These are phyloP conservation scores for Balaeniceps rex DNA, from an alignment of 2,113 vertebrate species.

Conservation along the genomic window DNA sequence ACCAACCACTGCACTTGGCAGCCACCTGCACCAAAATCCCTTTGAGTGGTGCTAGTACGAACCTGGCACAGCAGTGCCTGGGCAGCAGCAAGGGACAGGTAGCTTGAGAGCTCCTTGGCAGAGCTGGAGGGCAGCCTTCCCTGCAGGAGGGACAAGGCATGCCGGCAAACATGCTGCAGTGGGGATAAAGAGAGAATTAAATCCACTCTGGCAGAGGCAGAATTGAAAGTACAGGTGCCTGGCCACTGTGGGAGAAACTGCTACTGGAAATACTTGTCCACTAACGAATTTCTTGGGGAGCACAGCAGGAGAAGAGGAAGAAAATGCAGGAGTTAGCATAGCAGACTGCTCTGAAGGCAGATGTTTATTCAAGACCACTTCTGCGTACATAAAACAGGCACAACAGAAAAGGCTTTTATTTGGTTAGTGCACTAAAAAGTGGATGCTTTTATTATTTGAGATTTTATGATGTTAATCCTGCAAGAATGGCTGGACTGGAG, in stretches of 20 bases:
- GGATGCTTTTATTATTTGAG: not conserved
- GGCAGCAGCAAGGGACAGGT: not conserved
- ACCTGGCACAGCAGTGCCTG: rapidly evolving
- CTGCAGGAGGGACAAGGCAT: not conserved
- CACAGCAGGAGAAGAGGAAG: not conserved
- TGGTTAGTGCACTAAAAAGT: not conserved
- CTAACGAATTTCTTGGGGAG: not conserved
- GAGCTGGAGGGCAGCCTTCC: not conserved
- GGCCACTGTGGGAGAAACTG: not conserved
- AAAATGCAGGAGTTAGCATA: not conserved
- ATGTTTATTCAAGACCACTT: not conserved
- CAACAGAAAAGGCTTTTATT: not conserved
- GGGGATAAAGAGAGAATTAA: not conserved
- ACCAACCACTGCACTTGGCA: not conserved
- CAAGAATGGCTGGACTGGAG: not conserved
- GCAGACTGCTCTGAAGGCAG: not conserved
- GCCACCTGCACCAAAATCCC: not conserved
- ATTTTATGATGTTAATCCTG: slow-evolving; percentile 9
- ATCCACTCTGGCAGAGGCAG: not conserved
- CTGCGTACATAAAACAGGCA: not conserved
- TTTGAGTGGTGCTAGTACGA: not conserved
- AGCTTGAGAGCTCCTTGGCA: not conserved
- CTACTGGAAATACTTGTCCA: not conserved
- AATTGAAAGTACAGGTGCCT: not conserved
- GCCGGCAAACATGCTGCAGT: not conserved